Conservation (phyloP, 2,797 vertebrate genomes). For the Sphaeramia orbicularis region DNA sequence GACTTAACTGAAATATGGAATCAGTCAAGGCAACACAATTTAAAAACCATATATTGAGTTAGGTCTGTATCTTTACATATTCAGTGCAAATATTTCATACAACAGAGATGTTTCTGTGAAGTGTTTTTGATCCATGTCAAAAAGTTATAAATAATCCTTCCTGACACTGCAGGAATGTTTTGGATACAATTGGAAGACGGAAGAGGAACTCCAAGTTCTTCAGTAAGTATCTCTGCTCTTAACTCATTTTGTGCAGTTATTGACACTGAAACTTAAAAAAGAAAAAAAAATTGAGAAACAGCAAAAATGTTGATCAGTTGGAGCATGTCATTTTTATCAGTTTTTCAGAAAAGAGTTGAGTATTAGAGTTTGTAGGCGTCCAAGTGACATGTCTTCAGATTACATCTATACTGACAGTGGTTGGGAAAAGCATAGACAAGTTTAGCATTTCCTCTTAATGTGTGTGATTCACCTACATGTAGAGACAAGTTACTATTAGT, state of each 20-base stretch:
- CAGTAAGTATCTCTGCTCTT: conserved; percentile 76
- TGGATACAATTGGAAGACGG: conserved; percentile 62
- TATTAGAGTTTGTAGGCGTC: background rate
- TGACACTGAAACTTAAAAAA: background rate
- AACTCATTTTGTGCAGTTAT: background rate
- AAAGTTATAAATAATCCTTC: conserved; percentile 1
- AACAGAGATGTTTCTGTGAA: background rate
- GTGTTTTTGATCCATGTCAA: background rate
- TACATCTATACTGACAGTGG: conserved; percentile 25
- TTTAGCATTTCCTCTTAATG: conserved; percentile 52
- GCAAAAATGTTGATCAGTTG: background rate
- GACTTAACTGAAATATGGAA: background rate
- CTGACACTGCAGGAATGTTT: conserved; percentile 60
- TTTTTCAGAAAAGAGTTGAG: background rate
- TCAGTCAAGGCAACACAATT: background rate
- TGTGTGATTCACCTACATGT: conserved; percentile 54
- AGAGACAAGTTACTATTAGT: conserved; percentile 22
- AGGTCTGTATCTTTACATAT: background rate
- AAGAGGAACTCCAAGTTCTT: conserved; percentile 84
- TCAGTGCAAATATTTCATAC: background rate
- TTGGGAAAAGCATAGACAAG: conserved; percentile 27
- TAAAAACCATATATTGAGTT: no score
- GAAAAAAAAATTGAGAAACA: background rate
- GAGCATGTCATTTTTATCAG: background rate
- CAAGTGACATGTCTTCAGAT: conserved; percentile 34